Evolutionary conservation across 2,113 vertebrate species (phyloP).

Genomic region (Hippolais icterina): DNA sequence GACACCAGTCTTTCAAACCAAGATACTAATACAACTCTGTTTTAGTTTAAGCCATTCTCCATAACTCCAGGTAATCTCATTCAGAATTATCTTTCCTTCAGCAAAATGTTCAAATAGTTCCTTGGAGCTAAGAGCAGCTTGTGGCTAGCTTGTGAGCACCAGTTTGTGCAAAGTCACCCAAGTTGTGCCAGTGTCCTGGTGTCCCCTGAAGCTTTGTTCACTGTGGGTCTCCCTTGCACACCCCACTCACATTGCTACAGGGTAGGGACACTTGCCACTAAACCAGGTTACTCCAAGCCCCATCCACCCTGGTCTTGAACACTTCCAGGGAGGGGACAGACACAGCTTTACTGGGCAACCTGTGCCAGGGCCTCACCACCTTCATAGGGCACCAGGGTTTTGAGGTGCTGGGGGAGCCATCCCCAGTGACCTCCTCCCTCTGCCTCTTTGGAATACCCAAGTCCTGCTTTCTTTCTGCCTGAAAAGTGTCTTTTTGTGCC

Average conservation of each 20-base stretch:
- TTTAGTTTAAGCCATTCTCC: not conserved
- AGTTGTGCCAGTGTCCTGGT: not conserved
- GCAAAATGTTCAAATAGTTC: too few species aligned
- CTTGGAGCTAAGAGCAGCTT: not conserved
- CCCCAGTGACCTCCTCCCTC: not conserved
- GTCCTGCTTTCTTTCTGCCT: slow-evolving; percentile 37
- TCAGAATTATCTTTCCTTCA: not conserved
- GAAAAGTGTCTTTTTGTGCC: not conserved
- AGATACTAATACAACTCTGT: not conserved
- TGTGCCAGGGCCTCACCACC: not conserved
- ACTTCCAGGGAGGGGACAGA: not conserved
- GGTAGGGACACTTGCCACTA: not conserved
- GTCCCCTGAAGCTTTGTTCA: rapidly evolving
- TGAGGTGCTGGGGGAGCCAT: not conserved
- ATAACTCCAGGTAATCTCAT: not conserved
- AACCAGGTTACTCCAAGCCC: not conserved
- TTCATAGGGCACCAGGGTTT: not conserved
- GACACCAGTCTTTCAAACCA: not conserved
- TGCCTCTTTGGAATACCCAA: not conserved
- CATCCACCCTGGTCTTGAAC: rapidly evolving
- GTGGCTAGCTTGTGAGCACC: not conserved
- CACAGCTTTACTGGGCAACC: not conserved
- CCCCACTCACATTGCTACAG: too few species aligned
- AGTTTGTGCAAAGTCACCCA: not conserved
- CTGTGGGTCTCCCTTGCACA: not conserved